These are phyloP conservation scores for Eumeta japonica DNA, from an alignment of 1,140 invertebrate species.

Conservation along the genomic window DNA sequence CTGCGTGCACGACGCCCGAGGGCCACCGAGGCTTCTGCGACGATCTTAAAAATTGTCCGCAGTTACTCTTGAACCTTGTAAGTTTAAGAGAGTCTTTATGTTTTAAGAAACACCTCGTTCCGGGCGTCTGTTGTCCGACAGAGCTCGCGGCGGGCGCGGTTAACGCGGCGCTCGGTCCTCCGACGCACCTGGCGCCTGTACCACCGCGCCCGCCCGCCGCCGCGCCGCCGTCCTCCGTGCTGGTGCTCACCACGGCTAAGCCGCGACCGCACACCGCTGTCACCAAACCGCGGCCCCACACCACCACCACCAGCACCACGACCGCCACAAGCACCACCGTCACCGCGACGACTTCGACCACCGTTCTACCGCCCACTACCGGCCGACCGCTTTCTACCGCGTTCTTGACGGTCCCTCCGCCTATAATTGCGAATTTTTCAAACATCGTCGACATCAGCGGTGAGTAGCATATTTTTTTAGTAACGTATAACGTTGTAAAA, in stretches of 20 bases:
- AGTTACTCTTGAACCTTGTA: constrained; percentile 78
- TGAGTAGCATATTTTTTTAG: constrained; percentile 19
- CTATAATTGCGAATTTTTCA: constrained; percentile 41
- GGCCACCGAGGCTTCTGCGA: constrained; percentile 79
- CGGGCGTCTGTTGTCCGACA: constrained; percentile 85
- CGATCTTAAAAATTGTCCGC: constrained; percentile 85
- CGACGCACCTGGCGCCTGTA: constrained; percentile 49
- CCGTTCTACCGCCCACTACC: constrained; percentile 21
- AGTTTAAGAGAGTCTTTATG: constrained; percentile 84
- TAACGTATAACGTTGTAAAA: too few species aligned
- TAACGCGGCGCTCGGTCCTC: constrained; percentile 41
- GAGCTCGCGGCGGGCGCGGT: constrained; percentile 44
- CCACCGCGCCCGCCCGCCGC: constrained; percentile 37
- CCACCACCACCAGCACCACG: constrained; percentile 27
- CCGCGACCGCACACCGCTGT: constrained; percentile 31
- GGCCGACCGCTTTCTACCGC: constrained; percentile 21
- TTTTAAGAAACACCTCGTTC: constrained; percentile 88
- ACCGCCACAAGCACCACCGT: constrained; percentile 26
- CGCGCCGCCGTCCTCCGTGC: constrained; percentile 45
- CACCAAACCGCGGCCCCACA: constrained; percentile 27
- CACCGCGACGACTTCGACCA: constrained; percentile 38
- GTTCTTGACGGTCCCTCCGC: constrained; percentile 38
- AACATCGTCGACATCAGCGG: constrained; percentile 49
- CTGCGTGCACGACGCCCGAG: constrained; percentile 76
- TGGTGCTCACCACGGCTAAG: constrained; percentile 41